Conservation (phyloP, 2,797 vertebrate genomes). For the Eurystomus glaucurus region DNA sequence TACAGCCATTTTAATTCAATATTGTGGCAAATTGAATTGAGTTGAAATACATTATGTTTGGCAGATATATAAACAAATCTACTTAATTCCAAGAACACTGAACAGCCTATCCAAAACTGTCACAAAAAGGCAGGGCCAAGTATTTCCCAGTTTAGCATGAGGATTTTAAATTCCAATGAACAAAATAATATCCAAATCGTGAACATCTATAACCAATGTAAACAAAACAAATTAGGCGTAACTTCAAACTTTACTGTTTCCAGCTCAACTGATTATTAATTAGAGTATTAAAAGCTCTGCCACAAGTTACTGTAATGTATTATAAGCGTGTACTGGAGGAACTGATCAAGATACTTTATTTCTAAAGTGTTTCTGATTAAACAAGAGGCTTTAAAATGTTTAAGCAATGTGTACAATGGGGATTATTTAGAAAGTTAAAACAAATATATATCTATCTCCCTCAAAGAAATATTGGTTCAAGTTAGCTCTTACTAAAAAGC, state of each 20-base stretch:
- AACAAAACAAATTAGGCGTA: neutral
- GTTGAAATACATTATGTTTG: neutral
- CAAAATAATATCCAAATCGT: neutral
- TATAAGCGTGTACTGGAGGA: neutral
- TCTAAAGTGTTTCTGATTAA: slow-evolving; percentile 5
- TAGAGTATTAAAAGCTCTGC: neutral
- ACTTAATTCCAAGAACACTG: neutral
- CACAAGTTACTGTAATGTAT: neutral
- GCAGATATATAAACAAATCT: neutral
- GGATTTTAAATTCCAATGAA: neutral
- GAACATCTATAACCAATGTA: neutral
- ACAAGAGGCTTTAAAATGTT: neutral
- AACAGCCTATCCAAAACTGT: neutral
- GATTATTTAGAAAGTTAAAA: slow-evolving; percentile 17
- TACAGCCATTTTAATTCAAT: neutral
- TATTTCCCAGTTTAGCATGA: neutral
- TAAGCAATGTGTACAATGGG: neutral
- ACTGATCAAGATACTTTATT: neutral
- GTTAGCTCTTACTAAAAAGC: slow-evolving; percentile 63
- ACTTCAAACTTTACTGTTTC: neutral
- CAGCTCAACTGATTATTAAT: neutral
- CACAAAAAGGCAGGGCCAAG: neutral
- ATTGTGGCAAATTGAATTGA: neutral
- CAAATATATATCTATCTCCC: neutral
- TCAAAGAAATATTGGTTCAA: slow-evolving; percentile 57